These are phyloP conservation scores for Pyxicephalus adspersus DNA, from an alignment of 2,113 vertebrate genomes.

Conservation along the genomic window DNA sequence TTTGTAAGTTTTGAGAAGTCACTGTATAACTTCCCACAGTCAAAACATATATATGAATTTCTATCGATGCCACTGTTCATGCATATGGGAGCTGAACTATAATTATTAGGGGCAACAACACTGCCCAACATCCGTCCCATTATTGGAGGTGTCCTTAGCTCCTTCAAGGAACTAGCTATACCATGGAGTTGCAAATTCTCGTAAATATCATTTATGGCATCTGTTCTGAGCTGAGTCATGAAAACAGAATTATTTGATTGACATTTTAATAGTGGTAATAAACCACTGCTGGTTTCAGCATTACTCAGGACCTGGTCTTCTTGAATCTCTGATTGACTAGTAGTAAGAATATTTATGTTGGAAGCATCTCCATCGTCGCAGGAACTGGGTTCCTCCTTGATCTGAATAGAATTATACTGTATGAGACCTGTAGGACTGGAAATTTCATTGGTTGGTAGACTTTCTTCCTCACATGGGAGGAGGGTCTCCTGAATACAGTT, in stretches of 20 bases:
- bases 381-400: background rate
- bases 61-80: constrained; percentile 63
- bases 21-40: constrained; percentile 74
- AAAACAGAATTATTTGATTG: background rate
- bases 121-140: constrained; percentile 62
- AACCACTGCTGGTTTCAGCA: background rate
- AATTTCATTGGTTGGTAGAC: background rate
- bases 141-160: constrained; percentile 61
- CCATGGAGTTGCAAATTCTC: background rate
- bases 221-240: constrained; percentile 55
- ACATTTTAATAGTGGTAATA: background rate
- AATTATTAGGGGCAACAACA: background rate
- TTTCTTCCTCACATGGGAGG: background rate
- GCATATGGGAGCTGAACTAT: background rate
- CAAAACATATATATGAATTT: constrained; percentile 63
- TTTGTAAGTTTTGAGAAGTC: constrained; percentile 61
- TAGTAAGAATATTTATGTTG: too few species aligned
- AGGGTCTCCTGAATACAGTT: too few species aligned
- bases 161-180: constrained; percentile 62
- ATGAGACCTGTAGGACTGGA: background rate
- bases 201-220: constrained; percentile 62
- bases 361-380: background rate
- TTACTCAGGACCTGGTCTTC: too few species aligned
- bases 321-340: background rate
- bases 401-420: background rate